phyloP scores from a whole-genome alignment of 2,797 vertebrate species.

The Clarias platycephalus region DNA sequence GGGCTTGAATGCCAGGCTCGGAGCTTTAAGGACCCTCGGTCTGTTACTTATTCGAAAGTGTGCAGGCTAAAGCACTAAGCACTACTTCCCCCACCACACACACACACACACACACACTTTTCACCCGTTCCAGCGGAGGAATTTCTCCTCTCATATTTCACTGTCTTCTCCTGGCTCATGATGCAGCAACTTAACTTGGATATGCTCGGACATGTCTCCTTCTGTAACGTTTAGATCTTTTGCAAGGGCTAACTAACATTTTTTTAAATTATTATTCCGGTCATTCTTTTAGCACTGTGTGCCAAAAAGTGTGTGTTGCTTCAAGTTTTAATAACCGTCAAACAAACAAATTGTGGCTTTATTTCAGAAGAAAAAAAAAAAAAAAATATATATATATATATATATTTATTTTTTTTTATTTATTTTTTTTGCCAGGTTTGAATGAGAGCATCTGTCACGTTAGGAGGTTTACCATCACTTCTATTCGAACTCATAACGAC shows the following conservation, averaged over 20 bases:
- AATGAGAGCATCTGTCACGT: background rate
- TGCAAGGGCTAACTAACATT: conserved; percentile 27
- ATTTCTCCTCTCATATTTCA: conserved; percentile 52
- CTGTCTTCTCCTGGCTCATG: conserved; percentile 47
- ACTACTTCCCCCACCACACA: conserved; percentile 4
- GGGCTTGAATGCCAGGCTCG: conserved; percentile 15
- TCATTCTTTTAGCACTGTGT: background rate
- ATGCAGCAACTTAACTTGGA: conserved; percentile 57
- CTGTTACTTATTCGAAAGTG: conserved; percentile 53
- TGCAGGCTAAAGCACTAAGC: conserved; percentile 37
- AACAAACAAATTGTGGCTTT: background rate
- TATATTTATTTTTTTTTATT: too few relatives aligned
- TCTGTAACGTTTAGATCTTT: conserved; percentile 58
- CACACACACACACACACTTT: background rate
- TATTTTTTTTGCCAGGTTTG: conserved; percentile 4
- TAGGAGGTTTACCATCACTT: background rate
- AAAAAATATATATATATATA: background rate
- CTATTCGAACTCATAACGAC: background rate
- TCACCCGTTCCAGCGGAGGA: conserved; percentile 50
- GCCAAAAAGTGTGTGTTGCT: background rate
- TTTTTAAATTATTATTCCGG: background rate
- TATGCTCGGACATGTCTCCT: conserved; percentile 66
- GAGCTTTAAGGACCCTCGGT: conserved; percentile 58
- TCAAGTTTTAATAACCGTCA: background rate
- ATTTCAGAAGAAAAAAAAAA: too few relatives aligned